These are phyloP conservation scores for Chaenocephalus aceratus DNA, from an alignment of 2,113 vertebrate genomes.

Conservation along the genomic window DNA sequence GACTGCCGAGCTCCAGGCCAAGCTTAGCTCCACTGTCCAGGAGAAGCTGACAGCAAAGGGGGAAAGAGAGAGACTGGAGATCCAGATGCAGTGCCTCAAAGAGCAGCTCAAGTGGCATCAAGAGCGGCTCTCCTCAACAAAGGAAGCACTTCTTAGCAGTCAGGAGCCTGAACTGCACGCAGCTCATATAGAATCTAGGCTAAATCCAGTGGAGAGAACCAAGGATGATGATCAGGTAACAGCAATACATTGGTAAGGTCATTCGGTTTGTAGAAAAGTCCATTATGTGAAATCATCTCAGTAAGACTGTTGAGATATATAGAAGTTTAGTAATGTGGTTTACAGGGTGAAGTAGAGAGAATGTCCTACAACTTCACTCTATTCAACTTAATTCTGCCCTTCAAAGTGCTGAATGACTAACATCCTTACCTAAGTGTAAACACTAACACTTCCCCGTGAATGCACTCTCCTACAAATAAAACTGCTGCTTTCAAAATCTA, in stretches of 20 bases:
- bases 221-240: conserved; percentile 84
- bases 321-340: background rate
- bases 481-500: no score
- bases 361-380: background rate
- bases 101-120: conserved; percentile 72
- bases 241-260: background rate
- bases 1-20: conserved; percentile 83
- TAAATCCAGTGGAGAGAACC: conserved; percentile 57
- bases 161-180: conserved; percentile 33
- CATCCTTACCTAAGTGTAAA: no score
- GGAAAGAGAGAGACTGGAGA: conserved; percentile 79
- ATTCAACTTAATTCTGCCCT: no score
- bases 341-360: background rate
- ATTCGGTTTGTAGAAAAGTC: background rate
- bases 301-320: background rate
- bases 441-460: no score
- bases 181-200: conserved; percentile 33
- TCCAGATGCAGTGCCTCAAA: conserved; percentile 63
- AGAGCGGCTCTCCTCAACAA: conserved; percentile 52
- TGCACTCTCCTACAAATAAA: no score
- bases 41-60: conserved; percentile 80
- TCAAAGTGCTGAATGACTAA: no score
- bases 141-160: conserved; percentile 48
- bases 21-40: conserved; percentile 78
- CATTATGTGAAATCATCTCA: background rate